Base-by-base conservation (phyloP, 2,113 vertebrate species). In the Glaucidium brasilianum region DNA sequence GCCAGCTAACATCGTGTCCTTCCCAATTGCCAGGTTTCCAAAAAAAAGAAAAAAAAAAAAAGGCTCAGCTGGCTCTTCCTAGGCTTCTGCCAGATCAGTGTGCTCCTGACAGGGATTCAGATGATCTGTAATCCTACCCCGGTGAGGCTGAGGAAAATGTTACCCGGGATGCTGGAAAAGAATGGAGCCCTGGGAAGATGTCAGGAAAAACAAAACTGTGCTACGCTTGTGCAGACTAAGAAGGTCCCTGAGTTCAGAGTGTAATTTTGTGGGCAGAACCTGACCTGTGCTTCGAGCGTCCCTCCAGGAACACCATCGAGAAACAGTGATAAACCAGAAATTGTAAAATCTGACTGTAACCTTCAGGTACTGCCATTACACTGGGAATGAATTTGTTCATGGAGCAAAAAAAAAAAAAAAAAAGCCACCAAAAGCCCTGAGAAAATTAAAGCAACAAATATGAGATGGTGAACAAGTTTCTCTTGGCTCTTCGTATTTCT, bases 381-480 rank as follows among this genome's bases (percentile, higher is more conserved):
- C 52, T 8, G 59, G 63, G 78, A 73, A 39, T 3, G 21, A 50
- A 69, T 52, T 52, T 13, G 4, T 37, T 17, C 15, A 0, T 4
- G 41, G 45, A 95, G 67, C 10, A 7, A 41, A 76, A n/a, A n/a
- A n/a, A n/a, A n/a, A n/a, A n/a, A n/a, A n/a, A n/a, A n/a, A 77
- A 68, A 89, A 85, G 56, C 45, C 78, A 20, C 12, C 0, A 3
- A 90, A 93, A 96, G 72, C 79, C 88, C 85, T 5, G 39, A 34
- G 90, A 80, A 92, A 84, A 90, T 77, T 52, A 91, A 96, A 96
- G 88, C 94, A 93, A 86, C 72, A 95, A 52, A 78, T 86, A 64
- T 0, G 21, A 74, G 94, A 63, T 55, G 78, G 52, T 12, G 92
- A 92, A 95, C 85, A 79, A 94, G 88, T 90, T 96, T 95, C 95